Base-by-base conservation (phyloP, 2,797 vertebrate genomes). In the Stomatorhinus walkeri region DNA sequence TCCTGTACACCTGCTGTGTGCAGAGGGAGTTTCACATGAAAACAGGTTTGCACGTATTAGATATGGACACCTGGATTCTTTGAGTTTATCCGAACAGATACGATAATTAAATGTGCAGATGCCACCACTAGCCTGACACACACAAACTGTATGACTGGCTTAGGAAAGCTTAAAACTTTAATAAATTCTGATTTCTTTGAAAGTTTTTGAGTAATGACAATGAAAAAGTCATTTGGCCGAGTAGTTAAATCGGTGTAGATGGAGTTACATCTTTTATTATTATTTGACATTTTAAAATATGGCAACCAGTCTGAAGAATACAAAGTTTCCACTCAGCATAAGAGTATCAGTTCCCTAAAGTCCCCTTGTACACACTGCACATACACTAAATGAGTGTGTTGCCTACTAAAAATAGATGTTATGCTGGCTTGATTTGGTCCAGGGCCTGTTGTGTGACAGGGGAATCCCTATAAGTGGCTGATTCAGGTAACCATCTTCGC, bases 341-440 rank as follows among this genome's bases (percentile, higher is more conserved):
- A 14, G 1, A 28, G 84, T 85, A 51, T 51, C 46, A 52, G 48
- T 85, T 85, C 84, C 51, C 10, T 12, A 51, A 81, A 46, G 16
- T 85, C 83, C 24, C 51, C 48, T 16, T 51, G 49, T 51, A 85
- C 6, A 1, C 14, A 12, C 49, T 54, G 49, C 81, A 51, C 46
- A 85, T 85, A 48, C n/a, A 3, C 81, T 85, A 51, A 85, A 85
- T 48, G 81, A 85, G 81, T 51, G 46, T 48, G 48, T 51, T 85
- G 9, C 48, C 46, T 85, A 51, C 51, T 85, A 85, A 51, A 85
- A 85, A 85, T 85, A 85, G 84, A 52, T 81, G 36, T n/a, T 46
- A n/a, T 46, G 40, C 40, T 81, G 40, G 7, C 19, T n/a, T 46
- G 36, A 81, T 43, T 81, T 72, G 68, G 68, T 36, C 68, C 68